Evolutionary conservation across 2,888 invertebrate species (phyloP).

Genomic region (Lasioglossum figueresi): DNA sequence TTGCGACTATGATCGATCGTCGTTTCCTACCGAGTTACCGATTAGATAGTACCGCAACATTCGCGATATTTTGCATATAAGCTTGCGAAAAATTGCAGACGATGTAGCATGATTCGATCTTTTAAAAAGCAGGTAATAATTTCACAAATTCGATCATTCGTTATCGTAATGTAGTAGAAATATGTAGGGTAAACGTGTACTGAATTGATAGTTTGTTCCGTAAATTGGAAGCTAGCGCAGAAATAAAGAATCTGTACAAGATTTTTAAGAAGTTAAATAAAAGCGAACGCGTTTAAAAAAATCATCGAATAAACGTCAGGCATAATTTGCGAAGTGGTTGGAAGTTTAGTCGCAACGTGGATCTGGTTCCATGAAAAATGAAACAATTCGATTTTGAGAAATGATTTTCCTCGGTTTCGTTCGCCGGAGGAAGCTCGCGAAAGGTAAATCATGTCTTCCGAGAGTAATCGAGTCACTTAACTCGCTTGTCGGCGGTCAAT

Average conservation of each 20-base stretch:
- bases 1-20: neutral
- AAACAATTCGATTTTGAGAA: neutral
- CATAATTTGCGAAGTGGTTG: neutral
- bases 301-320: neutral
- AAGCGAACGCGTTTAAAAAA: neutral
- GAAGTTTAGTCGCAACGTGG: neutral
- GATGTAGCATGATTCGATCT: too few relatives aligned
- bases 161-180: neutral
- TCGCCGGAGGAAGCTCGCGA: neutral
- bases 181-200: neutral
- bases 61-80: neutral
- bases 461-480: conserved; percentile 22
- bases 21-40: too few relatives aligned
- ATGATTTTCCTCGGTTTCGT: neutral
- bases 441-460: conserved; percentile 10
- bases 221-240: neutral
- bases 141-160: too few relatives aligned
- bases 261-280: neutral
- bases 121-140: too few relatives aligned
- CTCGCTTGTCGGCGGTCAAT: conserved; percentile 13
- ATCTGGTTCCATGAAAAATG: neutral
- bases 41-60: neutral
- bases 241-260: neutral
- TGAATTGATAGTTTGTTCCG: neutral
- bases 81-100: too few relatives aligned